These are phyloP conservation scores for Periophthalmus modestus DNA, from an alignment of 2,113 vertebrate species.

Conservation along the genomic window DNA sequence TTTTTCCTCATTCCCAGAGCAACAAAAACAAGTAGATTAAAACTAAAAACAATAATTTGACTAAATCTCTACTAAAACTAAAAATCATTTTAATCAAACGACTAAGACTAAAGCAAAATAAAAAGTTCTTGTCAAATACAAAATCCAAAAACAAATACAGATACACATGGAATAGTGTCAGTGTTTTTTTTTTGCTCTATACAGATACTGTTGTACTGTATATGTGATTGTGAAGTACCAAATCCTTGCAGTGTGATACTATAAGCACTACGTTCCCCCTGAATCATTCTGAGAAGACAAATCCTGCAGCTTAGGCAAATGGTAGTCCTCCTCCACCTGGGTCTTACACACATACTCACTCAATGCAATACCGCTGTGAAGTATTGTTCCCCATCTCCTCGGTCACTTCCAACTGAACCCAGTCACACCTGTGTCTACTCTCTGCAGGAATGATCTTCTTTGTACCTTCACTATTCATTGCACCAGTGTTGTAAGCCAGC, in stretches of 20 bases:
- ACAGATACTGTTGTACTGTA: not conserved
- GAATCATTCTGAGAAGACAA: conserved; percentile 53
- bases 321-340: conserved; percentile 50
- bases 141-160: no score
- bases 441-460: not conserved
- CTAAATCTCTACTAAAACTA: no score
- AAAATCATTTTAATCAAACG: no score
- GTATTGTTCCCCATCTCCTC: conserved; percentile 4
- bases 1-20: no score
- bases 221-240: conserved; percentile 17
- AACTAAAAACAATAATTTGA: no score
- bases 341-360: conserved; percentile 15
- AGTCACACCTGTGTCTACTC: conserved; percentile 22
- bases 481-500: no score
- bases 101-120: no score
- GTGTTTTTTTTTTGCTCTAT: no score
- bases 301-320: conserved; percentile 63
- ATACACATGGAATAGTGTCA: not conserved
- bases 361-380: not conserved
- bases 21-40: no score
- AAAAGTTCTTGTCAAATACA: no score
- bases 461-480: not conserved
- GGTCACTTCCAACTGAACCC: conserved; percentile 25
- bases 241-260: conserved; percentile 53
- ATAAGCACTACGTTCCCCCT: conserved; percentile 53